Base-by-base conservation (phyloP, 2,797 vertebrate genomes). In the Phataginus tricuspis region DNA sequence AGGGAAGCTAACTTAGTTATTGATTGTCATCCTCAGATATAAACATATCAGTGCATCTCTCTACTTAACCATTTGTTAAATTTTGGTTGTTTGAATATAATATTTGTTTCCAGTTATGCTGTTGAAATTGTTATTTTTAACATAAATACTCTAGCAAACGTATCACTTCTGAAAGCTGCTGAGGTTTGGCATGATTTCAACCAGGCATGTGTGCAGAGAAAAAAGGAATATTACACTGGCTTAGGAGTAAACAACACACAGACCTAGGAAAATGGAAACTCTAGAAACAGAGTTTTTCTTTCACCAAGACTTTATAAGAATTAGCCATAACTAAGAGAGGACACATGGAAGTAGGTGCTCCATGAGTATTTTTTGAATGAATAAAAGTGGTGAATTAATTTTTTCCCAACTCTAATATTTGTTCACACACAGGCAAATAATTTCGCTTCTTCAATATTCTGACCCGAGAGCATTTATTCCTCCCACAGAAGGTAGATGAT, bases 91-190 rank as follows among this genome's bases (percentile, higher is more conserved):
- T 93, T 57, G 83, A 83, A 61, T 80, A 45, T 86, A 93, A 64
- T 91, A 83, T 95, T 88, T 66, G 45, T 93, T 97, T 97, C 45
- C 86, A n/a, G 37, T 49, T 95, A 29, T 59, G 94, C 86, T 69
- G 11, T 77, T 83, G 83, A 96, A 97, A 66, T 96, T 94, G 79
- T 94, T 34, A 92, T 95, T 97, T 92, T 95, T 82, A 37, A 92
- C 51, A 63, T 69, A 92, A 80, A 88, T 51, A 8, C n/a, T 93
- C 89, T 74, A 93, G 77, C 91, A 96, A 97, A 72, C 68, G 23
- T 42, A 66, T 51, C 74, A 90, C 64, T 93, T 97, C 49, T 68
- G 74, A 53, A 93, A 77, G 72, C 74, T 96, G 94, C 96, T 75
- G 27, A 69, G 66, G 61, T 86, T 95, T 94, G 96, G 86, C 29